These are phyloP conservation scores for Dromas ardeola DNA, from an alignment of 2,113 vertebrate genomes.

Conservation along the genomic window DNA sequence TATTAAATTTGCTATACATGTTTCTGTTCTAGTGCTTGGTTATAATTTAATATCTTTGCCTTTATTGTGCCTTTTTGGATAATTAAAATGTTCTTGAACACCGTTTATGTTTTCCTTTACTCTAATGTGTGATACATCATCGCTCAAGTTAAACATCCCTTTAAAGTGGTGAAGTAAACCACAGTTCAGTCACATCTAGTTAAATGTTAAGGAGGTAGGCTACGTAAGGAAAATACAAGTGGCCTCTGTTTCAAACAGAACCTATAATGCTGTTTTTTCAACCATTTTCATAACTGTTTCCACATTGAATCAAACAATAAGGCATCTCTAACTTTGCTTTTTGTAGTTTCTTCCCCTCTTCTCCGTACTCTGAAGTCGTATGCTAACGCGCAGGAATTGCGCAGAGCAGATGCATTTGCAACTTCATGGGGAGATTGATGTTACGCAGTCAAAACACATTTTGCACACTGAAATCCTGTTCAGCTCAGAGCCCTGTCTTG, in stretches of 20 bases:
- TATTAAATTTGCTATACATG: background rate
- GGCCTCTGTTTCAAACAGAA: background rate
- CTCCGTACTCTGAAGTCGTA: background rate
- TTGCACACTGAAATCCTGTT: background rate
- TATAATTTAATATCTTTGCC: background rate
- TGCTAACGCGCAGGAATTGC: accelerated
- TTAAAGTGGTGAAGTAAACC: background rate
- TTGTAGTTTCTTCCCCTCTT: background rate
- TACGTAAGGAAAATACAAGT: background rate
- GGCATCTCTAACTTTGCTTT: background rate
- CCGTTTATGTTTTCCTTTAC: background rate
- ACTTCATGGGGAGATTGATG: accelerated
- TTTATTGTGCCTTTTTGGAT: background rate
- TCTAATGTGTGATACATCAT: background rate
- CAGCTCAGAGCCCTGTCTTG: background rate
- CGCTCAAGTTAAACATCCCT: background rate
- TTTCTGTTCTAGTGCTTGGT: background rate
- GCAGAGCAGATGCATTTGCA: background rate
- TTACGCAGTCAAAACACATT: background rate
- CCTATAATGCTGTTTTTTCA: background rate
- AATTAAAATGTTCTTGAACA: background rate
- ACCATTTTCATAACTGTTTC: background rate
- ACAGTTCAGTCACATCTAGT: background rate
- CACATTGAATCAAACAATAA: background rate
- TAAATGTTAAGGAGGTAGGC: background rate